These are phyloP conservation scores for Lagodon rhomboides DNA, from an alignment of 2,797 vertebrate genomes.

Conservation along the genomic window DNA sequence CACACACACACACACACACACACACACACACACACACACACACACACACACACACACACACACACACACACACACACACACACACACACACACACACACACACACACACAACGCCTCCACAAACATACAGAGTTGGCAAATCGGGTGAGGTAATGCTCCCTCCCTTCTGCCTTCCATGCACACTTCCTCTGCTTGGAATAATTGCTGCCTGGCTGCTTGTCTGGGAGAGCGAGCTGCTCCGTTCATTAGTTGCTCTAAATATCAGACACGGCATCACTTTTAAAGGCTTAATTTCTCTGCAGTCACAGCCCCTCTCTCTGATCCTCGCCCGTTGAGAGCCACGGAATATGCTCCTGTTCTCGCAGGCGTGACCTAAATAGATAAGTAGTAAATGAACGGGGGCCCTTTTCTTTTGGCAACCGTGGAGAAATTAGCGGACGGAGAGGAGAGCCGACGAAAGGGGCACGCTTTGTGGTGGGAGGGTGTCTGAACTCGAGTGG, in stretches of 20 bases:
- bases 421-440: conserved; percentile 54
- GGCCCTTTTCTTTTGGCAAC: conserved; percentile 54
- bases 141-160: conserved; percentile 65
- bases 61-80: conserved; percentile 22
- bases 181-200: conserved; percentile 78
- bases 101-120: conserved; percentile 46
- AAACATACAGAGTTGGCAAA: conserved; percentile 58
- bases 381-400: conserved; percentile 73
- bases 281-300: conserved; percentile 78
- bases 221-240: conserved; percentile 58
- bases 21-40: conserved; percentile 2
- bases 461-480: conserved; percentile 33
- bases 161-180: conserved; percentile 69
- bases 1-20: conserved; percentile 25
- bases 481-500: conserved; percentile 33
- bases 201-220: conserved; percentile 76
- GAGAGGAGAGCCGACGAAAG: conserved; percentile 42
- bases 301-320: conserved; percentile 64
- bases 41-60: conserved; percentile 31
- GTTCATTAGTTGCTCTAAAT: conserved; percentile 79
- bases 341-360: conserved; percentile 68
- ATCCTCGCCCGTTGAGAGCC: conserved; percentile 60
- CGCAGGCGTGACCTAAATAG: conserved; percentile 79
- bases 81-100: conserved; percentile 25
- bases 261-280: conserved; percentile 77